phyloP scores from a whole-genome alignment of 2,888 invertebrate genomes.

The Volucella inflata region DNA sequence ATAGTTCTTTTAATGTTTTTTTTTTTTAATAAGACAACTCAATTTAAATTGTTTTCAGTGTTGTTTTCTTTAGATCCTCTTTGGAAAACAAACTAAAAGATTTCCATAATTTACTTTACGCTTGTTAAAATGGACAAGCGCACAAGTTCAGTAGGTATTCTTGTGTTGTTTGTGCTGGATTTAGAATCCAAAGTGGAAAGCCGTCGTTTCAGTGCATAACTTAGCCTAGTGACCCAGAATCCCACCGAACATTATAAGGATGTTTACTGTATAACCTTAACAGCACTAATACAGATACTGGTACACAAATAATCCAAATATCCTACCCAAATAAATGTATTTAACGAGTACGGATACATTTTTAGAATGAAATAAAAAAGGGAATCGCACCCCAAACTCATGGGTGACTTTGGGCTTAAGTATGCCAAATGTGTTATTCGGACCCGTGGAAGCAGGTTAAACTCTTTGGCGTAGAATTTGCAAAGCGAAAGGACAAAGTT shows the following conservation, averaged over 20 bases:
- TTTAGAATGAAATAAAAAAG: neutral
- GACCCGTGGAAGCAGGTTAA: conserved; percentile 32
- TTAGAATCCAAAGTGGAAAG: conserved; percentile 9
- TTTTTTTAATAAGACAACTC: too few relatives aligned
- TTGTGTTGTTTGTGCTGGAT: conserved; percentile 7
- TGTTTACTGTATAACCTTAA: neutral
- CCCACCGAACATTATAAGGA: neutral
- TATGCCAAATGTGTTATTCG: conserved; percentile 27
- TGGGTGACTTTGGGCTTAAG: neutral
- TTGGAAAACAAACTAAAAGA: neutral
- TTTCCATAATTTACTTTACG: neutral
- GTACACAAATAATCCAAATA: neutral
- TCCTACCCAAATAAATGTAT: neutral
- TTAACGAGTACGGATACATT: conserved; percentile 21
- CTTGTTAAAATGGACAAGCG: conserved; percentile 7
- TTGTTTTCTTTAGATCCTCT: neutral
- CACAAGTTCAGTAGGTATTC: conserved; percentile 14
- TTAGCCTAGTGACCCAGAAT: conserved; percentile 43
- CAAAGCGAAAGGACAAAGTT: conserved; percentile 36
- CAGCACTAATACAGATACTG: neutral
- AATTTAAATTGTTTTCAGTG: too few relatives aligned
- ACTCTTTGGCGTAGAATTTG: conserved; percentile 39
- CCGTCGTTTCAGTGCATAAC: conserved; percentile 17
- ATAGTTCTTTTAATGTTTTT: too few relatives aligned
- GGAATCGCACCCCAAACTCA: neutral